Evolutionary conservation across 2,113 vertebrate species (phyloP).

Genomic region (Rhinoptilus africanus): DNA sequence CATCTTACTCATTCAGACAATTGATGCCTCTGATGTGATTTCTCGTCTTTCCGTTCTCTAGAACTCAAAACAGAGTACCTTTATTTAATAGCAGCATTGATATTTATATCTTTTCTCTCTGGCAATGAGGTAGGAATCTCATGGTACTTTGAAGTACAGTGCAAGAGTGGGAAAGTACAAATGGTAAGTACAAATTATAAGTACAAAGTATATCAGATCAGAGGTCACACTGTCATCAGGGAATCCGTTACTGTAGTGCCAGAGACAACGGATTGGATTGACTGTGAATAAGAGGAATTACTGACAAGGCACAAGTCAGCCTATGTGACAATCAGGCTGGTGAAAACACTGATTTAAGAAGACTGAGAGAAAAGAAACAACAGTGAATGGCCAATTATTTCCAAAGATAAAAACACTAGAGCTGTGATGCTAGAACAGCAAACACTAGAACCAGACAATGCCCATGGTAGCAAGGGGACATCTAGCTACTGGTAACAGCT

Average conservation of each 20-base stretch:
- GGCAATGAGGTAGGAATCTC: not conserved
- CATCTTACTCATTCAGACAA: not conserved
- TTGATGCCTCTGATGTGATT: not conserved
- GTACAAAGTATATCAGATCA: not conserved
- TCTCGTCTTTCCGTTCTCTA: not conserved
- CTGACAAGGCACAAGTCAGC: not conserved
- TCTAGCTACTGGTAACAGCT: not conserved
- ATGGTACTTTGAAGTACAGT: not conserved
- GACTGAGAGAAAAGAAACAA: not conserved
- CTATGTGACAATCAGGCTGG: not conserved
- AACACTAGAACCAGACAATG: not conserved
- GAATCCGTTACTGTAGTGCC: not conserved
- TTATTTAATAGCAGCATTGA: not conserved
- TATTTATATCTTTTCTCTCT: not conserved
- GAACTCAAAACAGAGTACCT: not conserved
- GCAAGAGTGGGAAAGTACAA: not conserved
- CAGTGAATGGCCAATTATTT: not conserved
- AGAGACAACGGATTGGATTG: not conserved
- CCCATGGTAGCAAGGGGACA: not conserved
- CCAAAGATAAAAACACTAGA: not conserved
- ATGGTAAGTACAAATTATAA: not conserved
- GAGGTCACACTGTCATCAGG: not conserved
- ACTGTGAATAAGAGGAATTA: not conserved
- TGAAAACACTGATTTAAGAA: not conserved
- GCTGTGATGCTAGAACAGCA: not conserved